Evolutionary conservation across 2,113 vertebrate species (phyloP), one percentile per base, ranked within the genome.

Genomic region (Otocyon megalotis): DNA sequence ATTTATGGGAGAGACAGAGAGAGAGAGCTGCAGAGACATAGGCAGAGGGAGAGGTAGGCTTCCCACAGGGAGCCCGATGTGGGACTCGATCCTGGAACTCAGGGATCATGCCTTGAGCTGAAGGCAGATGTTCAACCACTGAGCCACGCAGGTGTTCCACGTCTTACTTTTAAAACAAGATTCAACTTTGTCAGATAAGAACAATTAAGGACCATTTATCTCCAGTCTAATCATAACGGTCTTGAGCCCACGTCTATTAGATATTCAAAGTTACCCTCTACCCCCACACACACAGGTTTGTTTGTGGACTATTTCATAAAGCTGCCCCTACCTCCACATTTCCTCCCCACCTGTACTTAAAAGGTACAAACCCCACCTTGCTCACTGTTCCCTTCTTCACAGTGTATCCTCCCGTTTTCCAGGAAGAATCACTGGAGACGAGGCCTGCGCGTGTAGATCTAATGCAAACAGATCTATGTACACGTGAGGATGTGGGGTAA

Each of bases 391-490:
- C 77, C n/a, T 60, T 81, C 60, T 72, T 32, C 28, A 60, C 13
- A 8, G 20, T 26, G 53, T 43, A 65, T 88, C 19, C 63, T 22
- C 6, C 0, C 1, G 54, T 48, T 37, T 76, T 72, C 32, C 20
- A 35, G 0, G 16, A 82, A 26, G 24, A 81, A 24, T 5, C 3
- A 5, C 24, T 80, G 56, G 62, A 60, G 4, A 37, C 3, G 30
- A 63, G 28, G 13, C 19, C 4, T 8, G 80, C 65, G 60, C 32
- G 37, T 7, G 28, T 28, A 20, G n/a, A 2, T 83, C 50, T 76
- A 50, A 26, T 11, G 12, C 30, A 53, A 28, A n/a, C 5, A 0
- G 3, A 43, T 43, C 20, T 17, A 0, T 11, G 4, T 11, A 43
- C 3, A 22, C 1, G 2, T 4, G 4, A 17, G 58, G 16, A 10